Conservation (phyloP, 2,797 vertebrate species). For the Poeciliopsis infans region DNA sequence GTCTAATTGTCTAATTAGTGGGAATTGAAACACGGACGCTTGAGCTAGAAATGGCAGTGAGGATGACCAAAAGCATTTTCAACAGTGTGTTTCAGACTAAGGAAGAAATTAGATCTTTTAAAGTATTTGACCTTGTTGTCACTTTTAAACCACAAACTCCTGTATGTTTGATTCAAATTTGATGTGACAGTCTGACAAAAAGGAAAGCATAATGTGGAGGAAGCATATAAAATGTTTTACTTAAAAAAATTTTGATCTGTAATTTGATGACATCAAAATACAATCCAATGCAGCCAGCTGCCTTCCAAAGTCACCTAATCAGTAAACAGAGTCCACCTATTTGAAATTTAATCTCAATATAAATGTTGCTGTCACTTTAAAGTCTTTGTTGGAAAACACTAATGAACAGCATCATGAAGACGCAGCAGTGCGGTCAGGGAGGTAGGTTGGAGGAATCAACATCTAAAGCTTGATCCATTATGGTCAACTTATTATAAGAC, state of each 20-base stretch:
- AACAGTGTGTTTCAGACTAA: neutral
- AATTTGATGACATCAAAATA: neutral
- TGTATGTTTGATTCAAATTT: neutral
- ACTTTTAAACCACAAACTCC: neutral
- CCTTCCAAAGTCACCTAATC: neutral
- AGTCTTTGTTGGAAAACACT: neutral
- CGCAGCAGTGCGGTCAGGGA: neutral
- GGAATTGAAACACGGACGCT: conserved; percentile 1
- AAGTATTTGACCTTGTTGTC: neutral
- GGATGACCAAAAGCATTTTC: neutral
- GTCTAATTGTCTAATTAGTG: neutral
- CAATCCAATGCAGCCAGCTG: neutral
- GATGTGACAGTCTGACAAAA: neutral
- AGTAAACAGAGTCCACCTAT: neutral
- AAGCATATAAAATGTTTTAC: neutral
- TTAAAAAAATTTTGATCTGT: neutral
- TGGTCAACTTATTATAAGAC: neutral
- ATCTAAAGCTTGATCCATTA: neutral
- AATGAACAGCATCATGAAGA: neutral
- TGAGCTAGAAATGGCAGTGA: conserved; percentile 5
- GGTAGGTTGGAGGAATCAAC: neutral
- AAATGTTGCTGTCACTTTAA: neutral
- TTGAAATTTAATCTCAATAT: neutral
- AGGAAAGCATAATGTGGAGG: neutral
- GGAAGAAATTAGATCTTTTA: neutral